These are phyloP conservation scores for Brachyopa scutellaris DNA, from an alignment of 2,888 invertebrate species.

Conservation along the genomic window DNA sequence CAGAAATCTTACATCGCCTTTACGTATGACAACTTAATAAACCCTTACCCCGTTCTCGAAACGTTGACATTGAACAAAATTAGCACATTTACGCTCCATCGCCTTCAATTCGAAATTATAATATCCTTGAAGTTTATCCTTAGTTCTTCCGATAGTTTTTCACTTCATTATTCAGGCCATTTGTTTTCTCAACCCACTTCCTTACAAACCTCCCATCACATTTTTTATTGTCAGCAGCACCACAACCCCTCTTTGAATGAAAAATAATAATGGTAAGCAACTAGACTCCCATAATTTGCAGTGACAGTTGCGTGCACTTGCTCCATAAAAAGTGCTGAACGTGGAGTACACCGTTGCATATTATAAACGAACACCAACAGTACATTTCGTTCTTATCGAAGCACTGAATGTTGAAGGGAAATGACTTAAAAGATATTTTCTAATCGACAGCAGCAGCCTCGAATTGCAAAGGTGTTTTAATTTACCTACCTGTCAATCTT, in stretches of 20 bases:
- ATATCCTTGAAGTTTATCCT: background rate
- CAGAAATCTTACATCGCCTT: background rate
- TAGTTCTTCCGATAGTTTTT: conserved; percentile 15
- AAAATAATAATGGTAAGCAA: conserved; percentile 9
- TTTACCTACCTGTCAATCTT: conserved; percentile 30
- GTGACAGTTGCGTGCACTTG: conserved; percentile 45
- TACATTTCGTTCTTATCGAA: conserved; percentile 22
- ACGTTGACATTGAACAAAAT: background rate
- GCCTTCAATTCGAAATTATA: background rate
- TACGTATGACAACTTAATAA: background rate
- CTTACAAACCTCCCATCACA: background rate
- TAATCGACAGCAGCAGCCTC: conserved; percentile 13
- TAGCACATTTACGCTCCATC: conserved; percentile 20
- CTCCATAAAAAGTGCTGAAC: conserved; percentile 34
- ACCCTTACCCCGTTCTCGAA: background rate
- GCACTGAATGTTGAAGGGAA: conserved; percentile 24
- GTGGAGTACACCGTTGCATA: background rate
- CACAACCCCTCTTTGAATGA: no score
- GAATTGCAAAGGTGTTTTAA: conserved; percentile 23
- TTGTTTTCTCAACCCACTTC: background rate
- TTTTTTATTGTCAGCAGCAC: background rate
- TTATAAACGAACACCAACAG: background rate
- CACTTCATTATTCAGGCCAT: conserved; percentile 32
- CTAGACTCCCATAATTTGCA: background rate
- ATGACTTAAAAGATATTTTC: conserved; percentile 48